Conservation (phyloP, 2,113 vertebrate genomes). For the Ancistrus triradiatus region DNA sequence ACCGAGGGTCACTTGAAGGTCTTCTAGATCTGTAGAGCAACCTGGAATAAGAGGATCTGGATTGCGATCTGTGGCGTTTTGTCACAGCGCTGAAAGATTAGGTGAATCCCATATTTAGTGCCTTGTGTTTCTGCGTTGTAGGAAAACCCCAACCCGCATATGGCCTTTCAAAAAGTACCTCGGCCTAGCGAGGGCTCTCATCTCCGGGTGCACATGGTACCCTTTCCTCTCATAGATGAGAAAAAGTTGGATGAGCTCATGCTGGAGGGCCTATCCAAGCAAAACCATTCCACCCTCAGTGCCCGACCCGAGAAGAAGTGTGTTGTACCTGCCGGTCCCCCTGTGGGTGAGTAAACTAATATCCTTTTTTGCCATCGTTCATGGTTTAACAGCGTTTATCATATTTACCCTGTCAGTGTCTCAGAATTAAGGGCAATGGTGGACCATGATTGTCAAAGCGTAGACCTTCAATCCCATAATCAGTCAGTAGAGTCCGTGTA, state of each 20-base stretch:
- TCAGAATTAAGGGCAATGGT: no score
- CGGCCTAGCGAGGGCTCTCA: slow-evolving; percentile 95
- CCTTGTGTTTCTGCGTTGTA: slow-evolving; percentile 46
- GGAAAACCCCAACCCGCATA: slow-evolving; percentile 98
- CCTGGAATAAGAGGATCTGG: neutral
- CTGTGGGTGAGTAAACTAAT: slow-evolving; percentile 95
- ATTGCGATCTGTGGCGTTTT: neutral
- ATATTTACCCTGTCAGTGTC: no score
- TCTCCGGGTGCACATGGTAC: slow-evolving; percentile 87
- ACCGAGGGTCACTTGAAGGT: slow-evolving; percentile 16
- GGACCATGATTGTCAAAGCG: no score
- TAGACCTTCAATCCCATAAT: no score
- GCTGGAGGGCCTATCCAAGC: slow-evolving; percentile 77
- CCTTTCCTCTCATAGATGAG: slow-evolving; percentile 84
- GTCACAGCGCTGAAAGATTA: neutral
- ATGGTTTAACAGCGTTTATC: no score
- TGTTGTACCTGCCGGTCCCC: slow-evolving; percentile 89
- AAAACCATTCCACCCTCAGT: slow-evolving; percentile 63
- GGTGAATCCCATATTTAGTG: neutral
- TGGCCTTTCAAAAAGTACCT: slow-evolving; percentile 97
- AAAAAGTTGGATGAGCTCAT: slow-evolving; percentile 79
- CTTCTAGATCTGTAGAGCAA: slow-evolving; percentile 12
- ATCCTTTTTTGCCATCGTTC: no score
- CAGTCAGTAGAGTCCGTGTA: no score
- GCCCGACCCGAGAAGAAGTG: slow-evolving; percentile 83